A percentile compares a stretch with the other conserved stretches of the same genome.
Conservation (phyloP, 2,113 vertebrate species). For the Macquaria australasica region DNA sequence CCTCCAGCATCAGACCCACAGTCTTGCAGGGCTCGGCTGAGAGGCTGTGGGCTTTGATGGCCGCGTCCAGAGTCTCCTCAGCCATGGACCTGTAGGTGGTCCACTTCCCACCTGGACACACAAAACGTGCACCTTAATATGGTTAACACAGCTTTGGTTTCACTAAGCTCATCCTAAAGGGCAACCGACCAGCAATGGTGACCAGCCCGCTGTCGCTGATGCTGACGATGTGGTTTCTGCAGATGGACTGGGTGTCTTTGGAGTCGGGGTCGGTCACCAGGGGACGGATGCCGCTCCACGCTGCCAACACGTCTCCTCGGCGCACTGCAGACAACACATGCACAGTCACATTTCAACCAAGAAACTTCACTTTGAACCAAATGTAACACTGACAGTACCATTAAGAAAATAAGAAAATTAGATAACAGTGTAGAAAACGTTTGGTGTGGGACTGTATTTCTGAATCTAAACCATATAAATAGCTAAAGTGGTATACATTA, state of each 20-base stretch:
- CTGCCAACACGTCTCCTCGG: conserved; percentile 95
- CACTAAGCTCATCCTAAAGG: fast-evolving
- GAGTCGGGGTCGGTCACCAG: conserved; percentile 96
- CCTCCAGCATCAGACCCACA: conserved; percentile 91
- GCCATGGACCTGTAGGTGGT: conserved; percentile 98
- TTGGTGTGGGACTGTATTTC: too few relatives aligned
- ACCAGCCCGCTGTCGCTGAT: conserved; percentile 91
- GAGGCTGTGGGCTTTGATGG: conserved; percentile 86
- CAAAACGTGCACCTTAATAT: not conserved
- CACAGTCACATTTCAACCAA: not conserved
- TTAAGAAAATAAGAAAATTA: too few relatives aligned
- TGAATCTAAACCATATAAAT: too few relatives aligned
- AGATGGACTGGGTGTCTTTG: conserved; percentile 97
- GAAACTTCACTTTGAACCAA: not conserved
- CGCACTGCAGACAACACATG: conserved; percentile 86
- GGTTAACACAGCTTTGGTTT: not conserved
- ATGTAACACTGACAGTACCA: not conserved
- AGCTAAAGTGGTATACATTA: too few relatives aligned
- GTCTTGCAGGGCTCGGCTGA: conserved; percentile 87
- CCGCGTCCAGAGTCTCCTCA: conserved; percentile 90
- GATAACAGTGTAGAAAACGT: too few relatives aligned
- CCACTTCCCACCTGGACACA: conserved; percentile 94
- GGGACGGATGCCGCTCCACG: conserved; percentile 98
- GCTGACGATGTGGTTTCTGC: conserved; percentile 93
- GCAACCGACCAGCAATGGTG: conserved; percentile 92